Evolutionary conservation across 2,797 vertebrate genomes (phyloP).

Genomic region (Pangasius macronema): DNA sequence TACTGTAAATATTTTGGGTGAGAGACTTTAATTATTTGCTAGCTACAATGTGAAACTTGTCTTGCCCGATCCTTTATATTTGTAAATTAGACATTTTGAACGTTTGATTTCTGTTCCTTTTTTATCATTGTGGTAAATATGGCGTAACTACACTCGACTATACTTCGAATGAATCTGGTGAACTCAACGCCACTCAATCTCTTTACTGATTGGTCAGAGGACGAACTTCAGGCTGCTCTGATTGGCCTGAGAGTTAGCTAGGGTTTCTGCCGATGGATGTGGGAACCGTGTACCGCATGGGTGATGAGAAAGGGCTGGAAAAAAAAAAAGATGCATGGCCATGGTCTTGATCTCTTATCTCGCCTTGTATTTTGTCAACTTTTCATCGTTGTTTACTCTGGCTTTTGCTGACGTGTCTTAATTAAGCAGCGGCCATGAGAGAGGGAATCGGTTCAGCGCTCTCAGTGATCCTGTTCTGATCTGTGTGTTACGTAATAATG

Average conservation of each 20-base stretch:
- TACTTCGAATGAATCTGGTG: neutral
- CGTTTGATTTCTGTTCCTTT: neutral
- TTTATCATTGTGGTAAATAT: neutral
- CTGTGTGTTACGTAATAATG: neutral
- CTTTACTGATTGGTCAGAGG: neutral
- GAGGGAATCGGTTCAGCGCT: neutral
- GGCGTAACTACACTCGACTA: neutral
- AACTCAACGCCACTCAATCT: neutral
- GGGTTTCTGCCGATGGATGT: neutral
- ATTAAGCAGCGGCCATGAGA: neutral
- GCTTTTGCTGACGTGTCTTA: neutral
- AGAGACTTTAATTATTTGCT: neutral
- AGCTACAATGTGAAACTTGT: neutral
- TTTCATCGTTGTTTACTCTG: slow-evolving; percentile 7
- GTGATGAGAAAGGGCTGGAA: neutral
- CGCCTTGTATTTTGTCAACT: slow-evolving; percentile 5
- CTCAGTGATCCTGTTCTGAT: neutral
- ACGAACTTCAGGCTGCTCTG: neutral
- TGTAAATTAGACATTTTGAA: neutral
- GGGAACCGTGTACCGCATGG: neutral
- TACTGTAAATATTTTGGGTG: neutral
- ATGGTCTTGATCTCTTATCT: slow-evolving; percentile 4
- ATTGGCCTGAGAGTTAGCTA: neutral
- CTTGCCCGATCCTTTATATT: neutral
- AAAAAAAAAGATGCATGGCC: neutral